Evolutionary conservation across 2,113 vertebrate genomes (phyloP).

Genomic region (Trogon surrucura): DNA sequence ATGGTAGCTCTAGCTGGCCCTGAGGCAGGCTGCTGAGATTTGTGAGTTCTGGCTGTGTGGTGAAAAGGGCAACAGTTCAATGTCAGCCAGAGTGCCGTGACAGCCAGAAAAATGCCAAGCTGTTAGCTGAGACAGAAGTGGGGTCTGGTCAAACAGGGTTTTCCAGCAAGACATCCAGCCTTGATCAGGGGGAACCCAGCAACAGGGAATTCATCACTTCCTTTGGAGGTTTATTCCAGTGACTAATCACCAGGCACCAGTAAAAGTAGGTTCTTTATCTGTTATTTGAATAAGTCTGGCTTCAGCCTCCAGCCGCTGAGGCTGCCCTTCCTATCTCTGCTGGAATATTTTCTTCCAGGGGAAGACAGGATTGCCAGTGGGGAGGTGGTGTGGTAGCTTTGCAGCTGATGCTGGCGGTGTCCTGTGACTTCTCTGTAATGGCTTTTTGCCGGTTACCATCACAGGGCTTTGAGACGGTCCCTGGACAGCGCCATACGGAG

Average conservation of each 20-base stretch:
- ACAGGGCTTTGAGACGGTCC: constrained; percentile 88
- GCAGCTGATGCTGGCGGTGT: background rate
- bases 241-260: background rate
- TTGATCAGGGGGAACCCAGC: background rate
- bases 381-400: background rate
- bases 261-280: constrained; percentile 11
- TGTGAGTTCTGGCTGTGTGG: accelerated
- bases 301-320: background rate
- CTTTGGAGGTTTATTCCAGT: background rate
- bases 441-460: background rate
- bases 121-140: background rate
- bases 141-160: background rate
- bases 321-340: background rate
- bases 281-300: background rate
- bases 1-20: background rate
- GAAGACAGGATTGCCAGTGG: background rate
- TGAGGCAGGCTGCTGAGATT: background rate
- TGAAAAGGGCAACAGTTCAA: background rate
- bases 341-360: background rate
- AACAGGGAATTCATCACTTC: constrained; percentile 7
- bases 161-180: background rate
- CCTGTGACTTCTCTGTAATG: background rate
- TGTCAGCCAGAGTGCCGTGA: accelerated
- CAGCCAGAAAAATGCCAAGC: background rate
- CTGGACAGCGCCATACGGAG: constrained; percentile 94